Base-by-base conservation (phyloP, 1,140 invertebrate species). In the Parapsyche elsis region DNA sequence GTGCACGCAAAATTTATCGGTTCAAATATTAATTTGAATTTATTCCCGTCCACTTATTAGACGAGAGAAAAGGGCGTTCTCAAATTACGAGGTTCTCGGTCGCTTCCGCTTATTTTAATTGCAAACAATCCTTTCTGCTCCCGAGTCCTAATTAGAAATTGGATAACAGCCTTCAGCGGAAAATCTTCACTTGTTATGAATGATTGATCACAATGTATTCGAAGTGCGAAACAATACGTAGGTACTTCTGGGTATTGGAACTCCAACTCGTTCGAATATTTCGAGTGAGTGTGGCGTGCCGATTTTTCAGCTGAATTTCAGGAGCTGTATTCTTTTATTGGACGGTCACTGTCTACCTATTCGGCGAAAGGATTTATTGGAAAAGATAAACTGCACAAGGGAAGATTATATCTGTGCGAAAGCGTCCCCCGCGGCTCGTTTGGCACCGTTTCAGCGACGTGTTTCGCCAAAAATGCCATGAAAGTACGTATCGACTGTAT, bases 401-500 rank as follows among this genome's bases (percentile, higher is more conserved):
- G 53, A 77, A 82, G 81, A 82, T 80, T 80, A 80, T 80, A 82
- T 82, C 78, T 80, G 49, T 53, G 53, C 61, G 71, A 57, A 78
- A 80, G 73, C 46, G 61, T 82, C 74, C 81, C 73, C 26, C 23
- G 46, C 74, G 77, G 77, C 67, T 64, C 77, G 77, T 78, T 82
- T 82, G 81, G 81, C 81, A 82, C 78, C 71, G 78, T 75, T 82
- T 82, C 81, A 82, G 81, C 81, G 75, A 74, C 81, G 30, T 82
- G 81, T 80, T 82, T 73, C 71, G 75, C 67, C 76, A 21, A 74
- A 77, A 77, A 79, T 70, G 23, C 59, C 57, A 64, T 46, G 53
- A 38, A 77, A 23, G 21, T 77, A 77, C 53, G 9, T 64, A 77
- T 77, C 75, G 75, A 77, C 64, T 77, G 49, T 14, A 38, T 38